Conservation (phyloP, 2,888 invertebrate species). For the Oithona nana region DNA sequence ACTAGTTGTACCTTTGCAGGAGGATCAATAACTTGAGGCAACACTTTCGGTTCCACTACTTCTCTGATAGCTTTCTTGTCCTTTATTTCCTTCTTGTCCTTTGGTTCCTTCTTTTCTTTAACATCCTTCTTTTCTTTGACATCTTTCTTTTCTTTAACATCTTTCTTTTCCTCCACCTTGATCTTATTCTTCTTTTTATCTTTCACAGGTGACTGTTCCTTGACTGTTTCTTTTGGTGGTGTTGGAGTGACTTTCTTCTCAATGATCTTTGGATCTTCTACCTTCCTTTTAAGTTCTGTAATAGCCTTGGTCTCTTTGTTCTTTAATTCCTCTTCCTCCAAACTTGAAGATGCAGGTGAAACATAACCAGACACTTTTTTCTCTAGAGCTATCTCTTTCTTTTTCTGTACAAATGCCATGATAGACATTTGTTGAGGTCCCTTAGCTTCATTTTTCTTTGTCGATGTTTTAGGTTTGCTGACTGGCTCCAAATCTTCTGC, state of each 20-base stretch:
- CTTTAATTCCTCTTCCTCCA: not conserved
- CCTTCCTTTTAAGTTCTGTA: no score
- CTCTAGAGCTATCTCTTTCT: not conserved
- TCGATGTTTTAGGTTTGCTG: not conserved
- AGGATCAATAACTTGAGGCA: no score
- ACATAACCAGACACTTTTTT: not conserved
- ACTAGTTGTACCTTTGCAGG: no score
- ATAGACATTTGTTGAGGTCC: constrained; percentile 4
- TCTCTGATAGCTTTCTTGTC: not conserved
- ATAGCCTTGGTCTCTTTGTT: no score
- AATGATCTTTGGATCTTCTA: not conserved
- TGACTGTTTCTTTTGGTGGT: not conserved
- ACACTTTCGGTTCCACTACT: not conserved
- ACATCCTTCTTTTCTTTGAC: not conserved
- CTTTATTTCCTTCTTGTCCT: not conserved
- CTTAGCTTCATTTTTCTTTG: no score
- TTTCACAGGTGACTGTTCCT: not conserved
- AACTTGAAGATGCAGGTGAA: not conserved
- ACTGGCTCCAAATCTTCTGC: not conserved
- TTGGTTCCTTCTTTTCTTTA: not conserved
- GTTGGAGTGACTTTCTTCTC: not conserved
- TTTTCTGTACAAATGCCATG: constrained; percentile 10
- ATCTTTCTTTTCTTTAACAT: not conserved
- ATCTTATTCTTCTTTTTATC: constrained; percentile 6
- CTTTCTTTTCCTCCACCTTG: constrained; percentile 1